Percentiles rank a stretch among this genome's conserved stretches.
These are phyloP conservation scores for Dendroctonus ponderosae DNA, from an alignment of 1,140 invertebrate genomes.

Conservation along the genomic window DNA sequence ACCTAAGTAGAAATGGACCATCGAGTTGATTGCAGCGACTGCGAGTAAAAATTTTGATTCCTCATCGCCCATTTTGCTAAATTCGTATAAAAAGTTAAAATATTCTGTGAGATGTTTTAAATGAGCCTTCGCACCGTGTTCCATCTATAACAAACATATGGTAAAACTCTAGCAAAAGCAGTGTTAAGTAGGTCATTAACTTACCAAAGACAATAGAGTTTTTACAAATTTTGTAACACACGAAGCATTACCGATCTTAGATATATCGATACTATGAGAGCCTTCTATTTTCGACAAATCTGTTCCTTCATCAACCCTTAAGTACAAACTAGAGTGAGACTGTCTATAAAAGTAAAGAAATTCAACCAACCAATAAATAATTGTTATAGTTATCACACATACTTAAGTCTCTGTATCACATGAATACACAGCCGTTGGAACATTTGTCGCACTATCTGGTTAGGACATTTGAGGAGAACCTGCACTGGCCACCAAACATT, in stretches of 20 bases:
- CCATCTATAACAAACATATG: conserved; percentile 61
- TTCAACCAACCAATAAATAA: conserved; percentile 10
- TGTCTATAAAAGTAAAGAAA: conserved; percentile 33
- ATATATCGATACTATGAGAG: conserved; percentile 59
- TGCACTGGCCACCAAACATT: conserved; percentile 95
- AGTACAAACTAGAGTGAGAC: conserved; percentile 70
- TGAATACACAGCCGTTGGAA: conserved; percentile 91
- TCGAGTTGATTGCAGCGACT: conserved; percentile 82
- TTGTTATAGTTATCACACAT: conserved; percentile 31
- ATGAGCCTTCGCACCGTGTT: conserved; percentile 83
- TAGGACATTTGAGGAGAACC: conserved; percentile 88
- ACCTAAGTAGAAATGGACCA: conserved; percentile 89
- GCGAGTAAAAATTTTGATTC: conserved; percentile 84
- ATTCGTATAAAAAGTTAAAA: conserved; percentile 88
- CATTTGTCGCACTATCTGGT: conserved; percentile 94
- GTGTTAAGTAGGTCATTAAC: neutral
- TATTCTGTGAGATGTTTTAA: conserved; percentile 88
- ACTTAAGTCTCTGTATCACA: conserved; percentile 85
- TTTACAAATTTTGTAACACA: conserved; percentile 91
- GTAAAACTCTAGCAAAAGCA: neutral
- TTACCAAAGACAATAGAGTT: conserved; percentile 81
- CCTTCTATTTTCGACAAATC: conserved; percentile 54
- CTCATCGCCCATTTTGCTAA: conserved; percentile 92
- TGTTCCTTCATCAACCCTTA: conserved; percentile 61
- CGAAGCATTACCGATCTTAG: conserved; percentile 75